Evolutionary conservation across 2,113 vertebrate genomes (phyloP).

Genomic region (Nyctibius bracteatus): DNA sequence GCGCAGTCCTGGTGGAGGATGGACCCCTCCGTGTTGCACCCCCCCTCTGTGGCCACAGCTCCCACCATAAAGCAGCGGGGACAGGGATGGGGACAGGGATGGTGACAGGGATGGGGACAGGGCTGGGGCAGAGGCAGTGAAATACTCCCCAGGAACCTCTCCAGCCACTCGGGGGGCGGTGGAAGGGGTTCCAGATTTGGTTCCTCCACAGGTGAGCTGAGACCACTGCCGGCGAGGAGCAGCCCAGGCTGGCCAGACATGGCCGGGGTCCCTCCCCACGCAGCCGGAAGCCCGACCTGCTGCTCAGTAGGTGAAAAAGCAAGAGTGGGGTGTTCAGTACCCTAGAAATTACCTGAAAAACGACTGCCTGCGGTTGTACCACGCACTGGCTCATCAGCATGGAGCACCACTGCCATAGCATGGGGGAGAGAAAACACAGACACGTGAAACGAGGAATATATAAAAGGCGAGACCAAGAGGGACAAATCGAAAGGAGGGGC

Average conservation of each 20-base stretch:
- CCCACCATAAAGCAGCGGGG: fast-evolving
- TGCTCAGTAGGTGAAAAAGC: constrained; percentile 31
- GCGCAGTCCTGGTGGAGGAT: fast-evolving
- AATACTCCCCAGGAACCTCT: neutral
- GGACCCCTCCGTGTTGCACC: fast-evolving
- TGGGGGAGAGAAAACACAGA: constrained; percentile 82
- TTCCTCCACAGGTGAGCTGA: neutral
- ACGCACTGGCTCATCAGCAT: constrained; percentile 83
- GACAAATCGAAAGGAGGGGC: neutral
- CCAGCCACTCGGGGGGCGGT: neutral
- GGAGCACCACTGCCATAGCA: constrained; percentile 84
- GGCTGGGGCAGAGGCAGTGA: neutral
- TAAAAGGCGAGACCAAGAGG: constrained; percentile 34
- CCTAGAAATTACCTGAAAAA: constrained; percentile 83
- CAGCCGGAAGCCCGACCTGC: neutral
- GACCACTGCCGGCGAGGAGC: fast-evolving
- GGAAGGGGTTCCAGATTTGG: neutral
- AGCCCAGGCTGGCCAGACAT: fast-evolving
- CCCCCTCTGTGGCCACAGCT: neutral
- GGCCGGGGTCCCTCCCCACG: neutral
- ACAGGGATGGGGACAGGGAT: fast-evolving
- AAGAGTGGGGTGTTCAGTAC: constrained; percentile 59
- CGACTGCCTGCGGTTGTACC: constrained; percentile 80
- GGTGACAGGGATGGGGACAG: fast-evolving
- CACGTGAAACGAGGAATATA: constrained; percentile 70